phyloP scores from a whole-genome alignment of 2,113 vertebrate species.

The Sardina pilchardus region DNA sequence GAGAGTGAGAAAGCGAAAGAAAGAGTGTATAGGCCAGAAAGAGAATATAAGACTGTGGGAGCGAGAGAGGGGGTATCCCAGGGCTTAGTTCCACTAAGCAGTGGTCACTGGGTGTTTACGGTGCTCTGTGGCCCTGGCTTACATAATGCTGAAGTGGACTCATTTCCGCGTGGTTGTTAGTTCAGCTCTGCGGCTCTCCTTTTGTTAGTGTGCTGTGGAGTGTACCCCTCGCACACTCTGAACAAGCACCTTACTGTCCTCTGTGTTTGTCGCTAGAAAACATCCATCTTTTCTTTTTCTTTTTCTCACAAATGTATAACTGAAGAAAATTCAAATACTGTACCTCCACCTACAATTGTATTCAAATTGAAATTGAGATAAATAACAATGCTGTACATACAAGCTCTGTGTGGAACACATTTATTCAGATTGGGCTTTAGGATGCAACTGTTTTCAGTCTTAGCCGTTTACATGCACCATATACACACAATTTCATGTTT shows the following conservation, averaged over 20 bases:
- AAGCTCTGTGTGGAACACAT: neutral
- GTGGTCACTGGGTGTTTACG: neutral
- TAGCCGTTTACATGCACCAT: neutral
- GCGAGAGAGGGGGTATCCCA: neutral
- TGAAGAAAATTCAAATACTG: neutral
- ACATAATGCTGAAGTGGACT: constrained; percentile 35
- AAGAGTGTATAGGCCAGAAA: constrained; percentile 8
- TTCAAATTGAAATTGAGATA: neutral
- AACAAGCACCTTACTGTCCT: neutral
- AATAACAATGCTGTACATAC: neutral
- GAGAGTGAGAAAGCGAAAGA: neutral
- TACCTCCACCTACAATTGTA: too few species aligned
- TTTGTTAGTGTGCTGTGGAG: constrained; percentile 33
- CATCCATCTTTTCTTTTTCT: neutral
- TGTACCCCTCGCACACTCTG: neutral
- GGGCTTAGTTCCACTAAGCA: neutral
- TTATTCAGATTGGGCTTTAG: neutral
- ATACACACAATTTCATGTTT: neutral
- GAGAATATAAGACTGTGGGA: neutral
- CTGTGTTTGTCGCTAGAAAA: neutral
- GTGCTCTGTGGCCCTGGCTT: constrained; percentile 20
- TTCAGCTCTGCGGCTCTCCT: constrained; percentile 32
- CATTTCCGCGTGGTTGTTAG: constrained; percentile 19
- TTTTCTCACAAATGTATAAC: neutral
- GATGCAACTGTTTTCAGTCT: neutral